Evolutionary conservation across 2,797 vertebrate genomes (phyloP).

Genomic region (Schizopygopsis pylzovi): DNA sequence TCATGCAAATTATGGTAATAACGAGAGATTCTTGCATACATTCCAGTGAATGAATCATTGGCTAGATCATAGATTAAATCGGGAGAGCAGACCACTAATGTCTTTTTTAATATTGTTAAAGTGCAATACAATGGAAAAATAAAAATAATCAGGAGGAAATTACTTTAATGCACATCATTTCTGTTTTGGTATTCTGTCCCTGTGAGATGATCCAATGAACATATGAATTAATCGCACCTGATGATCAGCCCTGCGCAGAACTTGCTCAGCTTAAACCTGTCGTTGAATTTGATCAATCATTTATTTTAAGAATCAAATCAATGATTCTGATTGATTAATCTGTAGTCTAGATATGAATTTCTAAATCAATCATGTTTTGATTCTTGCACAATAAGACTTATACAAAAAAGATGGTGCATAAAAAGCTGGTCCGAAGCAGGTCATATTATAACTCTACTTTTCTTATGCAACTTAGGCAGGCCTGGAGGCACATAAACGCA

Average conservation of each 20-base stretch:
- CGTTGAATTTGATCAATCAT: background rate
- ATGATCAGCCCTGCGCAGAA: too few species aligned
- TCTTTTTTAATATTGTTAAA: too few species aligned
- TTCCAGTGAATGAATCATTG: too few species aligned
- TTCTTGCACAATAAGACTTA: background rate
- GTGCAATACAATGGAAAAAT: too few species aligned
- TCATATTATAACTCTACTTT: background rate
- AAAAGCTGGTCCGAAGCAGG: background rate
- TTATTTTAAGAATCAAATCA: background rate
- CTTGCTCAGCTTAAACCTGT: too few species aligned
- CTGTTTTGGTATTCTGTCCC: background rate
- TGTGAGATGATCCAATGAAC: background rate
- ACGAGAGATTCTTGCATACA: too few species aligned
- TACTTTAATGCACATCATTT: background rate
- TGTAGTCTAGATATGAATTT: background rate
- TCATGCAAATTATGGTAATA: too few species aligned
- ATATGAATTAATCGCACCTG: background rate
- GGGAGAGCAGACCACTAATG: too few species aligned
- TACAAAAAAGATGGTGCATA: background rate
- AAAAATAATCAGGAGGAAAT: too few species aligned
- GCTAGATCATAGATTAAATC: too few species aligned
- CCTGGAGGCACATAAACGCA: slow-evolving; percentile 81
- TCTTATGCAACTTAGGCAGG: slow-evolving; percentile 72
- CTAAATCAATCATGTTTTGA: background rate
- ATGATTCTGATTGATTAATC: background rate